Evolutionary conservation across 2,113 vertebrate species (phyloP), one percentile per base, ranked within the genome.

Genomic region (Perccottus glenii): DNA sequence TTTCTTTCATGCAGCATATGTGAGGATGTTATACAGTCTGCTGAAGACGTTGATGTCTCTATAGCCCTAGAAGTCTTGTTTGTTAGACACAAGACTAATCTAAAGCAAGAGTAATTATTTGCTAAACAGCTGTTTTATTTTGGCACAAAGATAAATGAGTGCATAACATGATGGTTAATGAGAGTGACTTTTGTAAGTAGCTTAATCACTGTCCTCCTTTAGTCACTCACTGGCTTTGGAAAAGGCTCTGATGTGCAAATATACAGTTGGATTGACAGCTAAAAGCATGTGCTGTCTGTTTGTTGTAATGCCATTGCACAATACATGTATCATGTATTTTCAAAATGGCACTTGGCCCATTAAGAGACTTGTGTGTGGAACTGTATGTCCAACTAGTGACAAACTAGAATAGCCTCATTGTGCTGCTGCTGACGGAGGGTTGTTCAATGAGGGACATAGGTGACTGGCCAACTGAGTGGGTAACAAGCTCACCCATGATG

Each of bases 331-430:
- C n/a, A 55, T 55, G 33, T 35, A 11, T 9, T 36, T 55, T 55
- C 33, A 53, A 53, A 33, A 69, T 53, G 19, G 40, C 42, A 52
- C 4, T 42, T 12, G 6, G 42, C 35, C 43, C 52, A 67, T 50
- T 48, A 33, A 65, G 65, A 65, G 67, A 49, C 9, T 47, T 62
- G 11, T 63, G 58, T 62, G 32, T 68, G 64, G 9, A 73, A 78
- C 60, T 74, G 51, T 19, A 64, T 72, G 64, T 80, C 50, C 51
- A 60, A 67, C 15, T 71, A 59, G 33, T 7, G 0, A 9, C 45
- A 56, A 27, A 42, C 9, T 45, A 79, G 70, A 89, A 82, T 64
- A 52, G 64, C 46, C 42, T 77, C 71, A 83, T 84, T 88, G 73
- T 86, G 67, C 60, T 55, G 48, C 47, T 60, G 67, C 67, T 70